Evolutionary conservation across 23 tunicate species (phyloP), one percentile per base, ranked within the genome.

Genomic region (Ascidia mentula): DNA sequence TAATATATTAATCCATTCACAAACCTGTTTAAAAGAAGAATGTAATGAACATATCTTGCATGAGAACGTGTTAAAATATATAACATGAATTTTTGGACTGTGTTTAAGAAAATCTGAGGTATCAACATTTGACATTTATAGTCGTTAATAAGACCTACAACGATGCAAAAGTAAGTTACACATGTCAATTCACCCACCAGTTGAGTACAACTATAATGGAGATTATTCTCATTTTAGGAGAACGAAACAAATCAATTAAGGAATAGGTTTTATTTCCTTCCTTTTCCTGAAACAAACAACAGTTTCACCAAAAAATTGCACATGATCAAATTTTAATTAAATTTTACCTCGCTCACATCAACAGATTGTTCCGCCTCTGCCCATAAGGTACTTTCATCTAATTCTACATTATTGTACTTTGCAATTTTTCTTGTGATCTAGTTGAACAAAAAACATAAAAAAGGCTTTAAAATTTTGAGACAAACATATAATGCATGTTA

Each of bases 1-100:
- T 89, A 84, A 42, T 89, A 89, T 0, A 84, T 89, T 37, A 84
- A 59, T 38, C 89, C 75, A 84, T 84, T 89, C 31, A 84, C 82
- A 34, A 89, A 89, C 95, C 95, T 89, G 34, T n/a, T n/a, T n/a
- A n/a, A n/a, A n/a, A n/a, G n/a, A n/a, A n/a, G n/a, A n/a, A n/a
- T n/a, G n/a, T n/a, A n/a, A n/a, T n/a, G n/a, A n/a, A n/a, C n/a
- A n/a, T n/a, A n/a, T n/a, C n/a, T n/a, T n/a, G n/a, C n/a, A n/a
- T n/a, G n/a, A n/a, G n/a, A n/a, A n/a, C n/a, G n/a, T n/a, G n/a
- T n/a, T n/a, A n/a, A n/a, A n/a, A n/a, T n/a, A n/a, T n/a, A n/a
- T n/a, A n/a, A n/a, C n/a, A n/a, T n/a, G n/a, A n/a, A n/a, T n/a
- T n/a, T n/a, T n/a, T n/a, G n/a, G n/a, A n/a, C n/a, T n/a, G n/a